phyloP scores from a whole-genome alignment of 2,888 invertebrate genomes.

The Hirtodrosophila confusa region DNA sequence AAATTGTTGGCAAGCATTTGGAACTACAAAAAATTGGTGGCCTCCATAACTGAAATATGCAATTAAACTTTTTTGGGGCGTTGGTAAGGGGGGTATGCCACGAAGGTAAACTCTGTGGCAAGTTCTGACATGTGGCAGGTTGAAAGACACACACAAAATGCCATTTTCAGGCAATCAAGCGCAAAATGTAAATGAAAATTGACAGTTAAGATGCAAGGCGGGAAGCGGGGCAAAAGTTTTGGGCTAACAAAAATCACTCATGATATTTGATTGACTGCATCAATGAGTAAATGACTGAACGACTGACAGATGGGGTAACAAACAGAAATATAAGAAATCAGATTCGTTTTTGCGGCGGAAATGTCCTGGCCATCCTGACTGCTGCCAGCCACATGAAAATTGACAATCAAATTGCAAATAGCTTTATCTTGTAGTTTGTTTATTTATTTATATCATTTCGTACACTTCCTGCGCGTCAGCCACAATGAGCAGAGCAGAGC shows the following conservation, averaged over 20 bases:
- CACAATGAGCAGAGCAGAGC: slow-evolving; percentile 56
- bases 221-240: slow-evolving; percentile 39
- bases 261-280: slow-evolving; percentile 78
- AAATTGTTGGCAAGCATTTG: slow-evolving; percentile 55
- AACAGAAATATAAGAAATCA: slow-evolving; percentile 21
- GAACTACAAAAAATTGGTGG: slow-evolving; percentile 43
- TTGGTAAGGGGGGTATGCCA: slow-evolving; percentile 3
- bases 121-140: slow-evolving; percentile 20
- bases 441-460: slow-evolving; percentile 81
- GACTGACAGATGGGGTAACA: slow-evolving; percentile 56
- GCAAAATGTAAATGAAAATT: slow-evolving; percentile 72
- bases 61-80: slow-evolving; percentile 62
- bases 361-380: slow-evolving; percentile 60
- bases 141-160: slow-evolving; percentile 15
- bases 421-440: slow-evolving; percentile 81
- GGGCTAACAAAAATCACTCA: slow-evolving; percentile 71
- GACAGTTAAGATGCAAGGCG: slow-evolving; percentile 54
- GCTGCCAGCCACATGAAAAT: slow-evolving; percentile 68
- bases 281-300: slow-evolving; percentile 67
- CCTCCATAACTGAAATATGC: slow-evolving; percentile 40
- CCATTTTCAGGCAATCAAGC: slow-evolving; percentile 57
- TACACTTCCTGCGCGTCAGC: slow-evolving; percentile 70
- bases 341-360: slow-evolving; percentile 65
- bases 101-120: slow-evolving; percentile 1
- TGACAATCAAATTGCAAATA: slow-evolving; percentile 82